A percentile compares a stretch with the other conserved stretches of the same genome.
phyloP scores from a whole-genome alignment of 2,113 vertebrate species.

The Myocastor coypus region DNA sequence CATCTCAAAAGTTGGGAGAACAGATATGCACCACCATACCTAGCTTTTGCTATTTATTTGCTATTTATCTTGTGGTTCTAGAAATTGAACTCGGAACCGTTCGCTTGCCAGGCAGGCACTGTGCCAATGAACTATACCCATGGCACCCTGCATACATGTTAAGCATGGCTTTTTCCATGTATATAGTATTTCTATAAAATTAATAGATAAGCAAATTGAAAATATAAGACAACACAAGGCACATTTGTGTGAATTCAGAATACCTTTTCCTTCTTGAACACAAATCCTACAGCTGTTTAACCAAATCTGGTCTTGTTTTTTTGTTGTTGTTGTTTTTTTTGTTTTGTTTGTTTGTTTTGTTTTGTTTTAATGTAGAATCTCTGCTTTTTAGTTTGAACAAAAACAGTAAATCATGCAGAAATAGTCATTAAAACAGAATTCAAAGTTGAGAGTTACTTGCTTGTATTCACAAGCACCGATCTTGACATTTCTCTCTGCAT shows the following conservation, averaged over 20 bases:
- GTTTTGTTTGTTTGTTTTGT: no score
- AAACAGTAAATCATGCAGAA: conserved; percentile 76
- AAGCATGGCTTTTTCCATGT: conserved; percentile 34
- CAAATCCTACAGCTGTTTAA: conserved; percentile 83
- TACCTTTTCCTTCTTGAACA: conserved; percentile 63
- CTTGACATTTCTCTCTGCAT: conserved; percentile 76
- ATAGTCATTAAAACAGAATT: conserved; percentile 70
- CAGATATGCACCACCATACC: no score
- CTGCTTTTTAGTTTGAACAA: conserved; percentile 76
- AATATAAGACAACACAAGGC: background rate
- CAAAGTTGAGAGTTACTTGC: conserved; percentile 59
- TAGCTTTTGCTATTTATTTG: no score
- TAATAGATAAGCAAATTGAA: conserved; percentile 59
- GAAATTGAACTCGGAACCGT: background rate
- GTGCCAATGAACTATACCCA: background rate
- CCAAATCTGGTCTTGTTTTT: conserved; percentile 58
- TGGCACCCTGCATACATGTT: background rate
- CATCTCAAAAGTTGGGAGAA: no score
- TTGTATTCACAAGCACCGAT: conserved; percentile 72
- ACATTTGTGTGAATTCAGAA: conserved; percentile 72
- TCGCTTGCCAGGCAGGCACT: no score
- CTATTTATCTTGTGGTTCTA: background rate
- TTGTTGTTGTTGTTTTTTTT: no score
- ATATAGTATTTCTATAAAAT: conserved; percentile 62
- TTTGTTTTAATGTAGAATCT: conserved; percentile 53